A percentile compares a stretch with the other conserved stretches of the same genome.
phyloP scores from a whole-genome alignment of 2,113 vertebrate species.

The Tiliqua scincoides region DNA sequence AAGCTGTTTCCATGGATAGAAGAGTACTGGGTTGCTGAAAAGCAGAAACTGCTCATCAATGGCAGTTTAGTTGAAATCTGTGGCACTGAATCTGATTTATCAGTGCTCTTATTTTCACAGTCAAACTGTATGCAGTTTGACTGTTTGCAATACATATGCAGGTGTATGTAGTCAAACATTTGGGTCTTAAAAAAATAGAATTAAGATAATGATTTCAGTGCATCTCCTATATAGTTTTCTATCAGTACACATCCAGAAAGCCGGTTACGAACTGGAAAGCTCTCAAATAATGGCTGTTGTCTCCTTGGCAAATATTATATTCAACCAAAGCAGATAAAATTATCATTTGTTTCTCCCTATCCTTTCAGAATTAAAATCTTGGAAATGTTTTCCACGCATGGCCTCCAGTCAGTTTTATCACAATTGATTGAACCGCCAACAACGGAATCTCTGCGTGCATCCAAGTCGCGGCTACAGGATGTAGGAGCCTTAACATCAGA shows the following conservation, averaged over 20 bases:
- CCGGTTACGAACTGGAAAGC: accelerated
- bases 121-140: neutral
- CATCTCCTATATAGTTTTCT: neutral
- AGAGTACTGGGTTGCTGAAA: neutral
- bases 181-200: neutral
- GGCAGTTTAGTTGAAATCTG: neutral
- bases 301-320: neutral
- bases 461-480: constrained; percentile 89
- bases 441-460: constrained; percentile 81
- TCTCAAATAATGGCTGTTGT: neutral
- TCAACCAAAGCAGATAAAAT: constrained; percentile 1
- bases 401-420: constrained; percentile 87
- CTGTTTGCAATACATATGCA: no score
- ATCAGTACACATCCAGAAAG: neutral
- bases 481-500: constrained; percentile 89
- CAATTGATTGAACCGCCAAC: constrained; percentile 91
- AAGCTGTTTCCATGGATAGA: no score
- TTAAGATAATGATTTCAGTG: neutral
- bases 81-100: neutral
- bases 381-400: constrained; percentile 86
- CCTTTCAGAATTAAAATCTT: constrained; percentile 91
- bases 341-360: neutral
- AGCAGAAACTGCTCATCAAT: neutral
- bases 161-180: neutral
- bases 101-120: neutral